Evolutionary conservation across 2,113 vertebrate genomes (phyloP), one percentile per base, ranked within the genome.

Genomic region (Ptyas mucosa): DNA sequence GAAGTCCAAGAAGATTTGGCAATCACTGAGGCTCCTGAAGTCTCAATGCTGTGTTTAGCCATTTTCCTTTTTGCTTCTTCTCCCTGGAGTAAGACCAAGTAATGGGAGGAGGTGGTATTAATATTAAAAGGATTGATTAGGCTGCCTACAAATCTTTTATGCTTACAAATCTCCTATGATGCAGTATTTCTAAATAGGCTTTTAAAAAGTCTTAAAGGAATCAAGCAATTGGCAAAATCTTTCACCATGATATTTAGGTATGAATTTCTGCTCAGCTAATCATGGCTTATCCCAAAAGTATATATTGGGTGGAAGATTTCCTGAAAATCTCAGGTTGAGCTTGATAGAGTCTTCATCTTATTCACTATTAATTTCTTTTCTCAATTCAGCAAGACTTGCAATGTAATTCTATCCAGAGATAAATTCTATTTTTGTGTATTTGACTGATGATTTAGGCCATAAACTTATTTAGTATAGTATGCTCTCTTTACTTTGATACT

Each of bases 1-100:
- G 46, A 89, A 46, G 6, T 87, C 94, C 39, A 57, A 94, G 89
- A 91, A 93, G 75, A 34, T 93, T 54, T 81, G 87, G 54, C 49
- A 61, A 29, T 21, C 61, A 0, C n/a, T 93, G 14, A 61, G 92
- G 90, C 86, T 53, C 86, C 86, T 92, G 87, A 1, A 95, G 52
- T 49, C 46, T 89, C 64, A 46, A 6, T 85, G 5, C 1, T 64
- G 92, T 58, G 20, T 54, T 91, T 1, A 5, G 55, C 43, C 8
- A 92, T 91, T 53, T 23, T 39, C 3, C 75, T 93, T 29, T 18
- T 0, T 49, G 43, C 11, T 64, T 18, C 55, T 87, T 34, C 43
- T 43, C 86, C 69, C 88, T 51, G 51, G 51, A 91, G 58, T 46
- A 88, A 43, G 24, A 46, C 24, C 34, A 24, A 43, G 3, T 39